phyloP scores from a whole-genome alignment of 1,140 invertebrate genomes.

The Drosophila nigrodunni region DNA sequence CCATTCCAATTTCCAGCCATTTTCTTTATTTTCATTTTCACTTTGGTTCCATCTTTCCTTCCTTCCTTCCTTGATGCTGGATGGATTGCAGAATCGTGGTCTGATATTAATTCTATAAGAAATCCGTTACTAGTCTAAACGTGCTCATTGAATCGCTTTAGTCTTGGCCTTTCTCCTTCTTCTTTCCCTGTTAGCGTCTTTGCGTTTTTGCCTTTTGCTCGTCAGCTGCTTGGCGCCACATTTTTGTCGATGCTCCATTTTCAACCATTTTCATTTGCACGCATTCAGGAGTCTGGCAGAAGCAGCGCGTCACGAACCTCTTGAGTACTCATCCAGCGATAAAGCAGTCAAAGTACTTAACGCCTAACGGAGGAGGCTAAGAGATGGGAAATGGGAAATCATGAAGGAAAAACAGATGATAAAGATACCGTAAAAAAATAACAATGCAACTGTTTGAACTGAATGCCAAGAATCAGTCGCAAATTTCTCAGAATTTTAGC shows the following conservation, averaged over 20 bases:
- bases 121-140: conserved; percentile 72
- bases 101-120: conserved; percentile 79
- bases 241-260: conserved; percentile 42
- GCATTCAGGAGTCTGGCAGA: conserved; percentile 5
- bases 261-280: conserved; percentile 18
- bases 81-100: conserved; percentile 44
- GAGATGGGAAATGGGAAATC: neutral
- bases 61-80: conserved; percentile 9
- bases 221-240: conserved; percentile 69
- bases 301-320: conserved; percentile 17
- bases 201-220: conserved; percentile 19
- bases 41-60: conserved; percentile 15
- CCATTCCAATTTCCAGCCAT: neutral
- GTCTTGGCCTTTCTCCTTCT: conserved; percentile 4
- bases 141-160: conserved; percentile 71
- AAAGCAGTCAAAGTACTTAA: conserved; percentile 28
- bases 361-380: neutral
- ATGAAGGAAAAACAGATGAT: neutral
- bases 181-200: neutral
- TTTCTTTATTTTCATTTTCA: conserved; percentile 20
- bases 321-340: conserved; percentile 10
- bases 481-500: neutral
- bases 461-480: conserved; percentile 1
- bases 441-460: conserved; percentile 30
- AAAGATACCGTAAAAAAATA: neutral